Conservation (phyloP, 2,113 vertebrate genomes). For the Stigmatopora argus region DNA sequence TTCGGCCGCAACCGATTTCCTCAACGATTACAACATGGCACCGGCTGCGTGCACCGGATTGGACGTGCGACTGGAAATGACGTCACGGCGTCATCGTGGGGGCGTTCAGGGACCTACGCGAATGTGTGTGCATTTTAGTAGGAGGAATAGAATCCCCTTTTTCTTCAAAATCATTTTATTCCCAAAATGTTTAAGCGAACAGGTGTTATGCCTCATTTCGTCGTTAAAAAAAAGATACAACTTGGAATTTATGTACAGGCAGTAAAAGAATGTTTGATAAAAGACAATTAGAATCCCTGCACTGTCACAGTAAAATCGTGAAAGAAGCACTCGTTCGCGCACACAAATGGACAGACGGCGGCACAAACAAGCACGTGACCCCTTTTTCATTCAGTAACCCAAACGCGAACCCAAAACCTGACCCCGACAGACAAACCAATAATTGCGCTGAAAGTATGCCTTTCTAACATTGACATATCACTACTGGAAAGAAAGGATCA, state of each 20-base stretch:
- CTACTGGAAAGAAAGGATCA: too few species aligned
- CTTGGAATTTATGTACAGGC: conserved; percentile 59
- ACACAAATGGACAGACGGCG: background rate
- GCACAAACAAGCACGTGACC: background rate
- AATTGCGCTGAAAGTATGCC: too few species aligned
- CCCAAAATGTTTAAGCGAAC: conserved; percentile 47
- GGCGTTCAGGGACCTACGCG: conserved; percentile 9
- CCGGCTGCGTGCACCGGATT: conserved; percentile 52
- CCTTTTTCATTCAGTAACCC: too few species aligned
- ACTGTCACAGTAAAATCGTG: conserved; percentile 39
- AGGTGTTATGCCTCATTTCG: conserved; percentile 43
- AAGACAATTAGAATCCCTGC: conserved; percentile 47
- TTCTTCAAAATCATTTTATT: conserved; percentile 65
- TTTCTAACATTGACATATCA: too few species aligned
- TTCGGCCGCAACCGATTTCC: conserved; percentile 61
- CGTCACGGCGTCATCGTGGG: conserved; percentile 26
- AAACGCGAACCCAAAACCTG: too few species aligned
- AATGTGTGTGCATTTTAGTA: background rate
- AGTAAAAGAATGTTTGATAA: conserved; percentile 41
- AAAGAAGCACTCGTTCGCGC: conserved; percentile 14
- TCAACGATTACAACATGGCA: conserved; percentile 62
- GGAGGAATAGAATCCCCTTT: conserved; percentile 8
- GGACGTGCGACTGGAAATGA: conserved; percentile 51
- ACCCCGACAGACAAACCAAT: too few species aligned
- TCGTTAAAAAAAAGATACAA: conserved; percentile 69